phyloP scores from a whole-genome alignment of 2,113 vertebrate genomes.

The Echinops telfairi region DNA sequence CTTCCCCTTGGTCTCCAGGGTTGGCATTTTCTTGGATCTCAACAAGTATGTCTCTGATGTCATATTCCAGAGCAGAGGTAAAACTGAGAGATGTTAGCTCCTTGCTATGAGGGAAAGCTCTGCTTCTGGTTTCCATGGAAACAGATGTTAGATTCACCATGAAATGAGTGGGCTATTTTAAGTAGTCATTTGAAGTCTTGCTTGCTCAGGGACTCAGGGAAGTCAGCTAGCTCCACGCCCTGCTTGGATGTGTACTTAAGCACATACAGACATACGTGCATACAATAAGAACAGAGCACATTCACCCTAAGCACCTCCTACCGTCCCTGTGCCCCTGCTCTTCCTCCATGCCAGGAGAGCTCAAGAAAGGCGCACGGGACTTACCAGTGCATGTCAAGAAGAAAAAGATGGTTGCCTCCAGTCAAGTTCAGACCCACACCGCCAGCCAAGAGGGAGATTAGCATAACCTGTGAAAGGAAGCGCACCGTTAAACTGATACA shows the following conservation, averaged over 20 bases:
- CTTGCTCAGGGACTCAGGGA: slow-evolving; percentile 1
- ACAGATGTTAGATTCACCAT: slow-evolving; percentile 4
- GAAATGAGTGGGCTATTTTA: slow-evolving; percentile 37
- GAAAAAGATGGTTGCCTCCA: slow-evolving; percentile 98
- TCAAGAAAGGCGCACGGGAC: neutral
- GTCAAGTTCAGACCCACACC: slow-evolving; percentile 95
- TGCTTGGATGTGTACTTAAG: neutral
- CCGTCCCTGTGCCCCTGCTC: neutral
- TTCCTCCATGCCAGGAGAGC: neutral
- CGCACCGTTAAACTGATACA: neutral
- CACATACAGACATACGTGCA: neutral
- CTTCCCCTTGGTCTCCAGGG: neutral
- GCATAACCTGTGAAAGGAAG: slow-evolving; percentile 91
- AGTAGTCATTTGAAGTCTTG: slow-evolving; percentile 30
- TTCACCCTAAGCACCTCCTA: neutral
- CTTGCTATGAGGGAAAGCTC: neutral
- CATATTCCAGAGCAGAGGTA: neutral
- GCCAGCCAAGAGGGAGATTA: slow-evolving; percentile 96
- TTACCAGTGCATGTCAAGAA: slow-evolving; percentile 99
- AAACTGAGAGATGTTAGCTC: slow-evolving; percentile 10
- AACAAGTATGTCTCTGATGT: neutral
- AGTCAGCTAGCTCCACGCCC: neutral
- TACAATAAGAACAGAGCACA: neutral
- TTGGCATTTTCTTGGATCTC: neutral
- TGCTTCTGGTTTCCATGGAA: slow-evolving; percentile 40